These are phyloP conservation scores for Drosophila nebulosa DNA, from an alignment of 1,140 invertebrate species.

Conservation along the genomic window DNA sequence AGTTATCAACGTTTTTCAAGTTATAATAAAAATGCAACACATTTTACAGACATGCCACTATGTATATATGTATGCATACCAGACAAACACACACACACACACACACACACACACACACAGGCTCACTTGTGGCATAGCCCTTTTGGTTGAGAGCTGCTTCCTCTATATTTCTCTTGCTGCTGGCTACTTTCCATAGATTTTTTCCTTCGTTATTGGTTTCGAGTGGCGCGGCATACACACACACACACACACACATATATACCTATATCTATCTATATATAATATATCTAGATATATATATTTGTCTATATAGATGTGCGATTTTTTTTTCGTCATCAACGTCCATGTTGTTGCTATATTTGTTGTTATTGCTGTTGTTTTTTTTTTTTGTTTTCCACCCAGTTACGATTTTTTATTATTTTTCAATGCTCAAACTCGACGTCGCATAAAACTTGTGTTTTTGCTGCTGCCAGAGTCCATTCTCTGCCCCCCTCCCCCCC, in stretches of 20 bases:
- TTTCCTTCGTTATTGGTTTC: constrained; percentile 78
- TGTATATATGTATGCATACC: constrained; percentile 13
- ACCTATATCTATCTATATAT: constrained; percentile 1
- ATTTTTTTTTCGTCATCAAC: constrained; percentile 6
- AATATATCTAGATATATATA: background rate
- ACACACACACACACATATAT: background rate
- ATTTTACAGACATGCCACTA: constrained; percentile 66
- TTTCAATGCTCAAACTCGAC: constrained; percentile 76
- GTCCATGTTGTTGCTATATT: constrained; percentile 9
- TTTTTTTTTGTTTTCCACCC: constrained; percentile 20
- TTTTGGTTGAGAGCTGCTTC: constrained; percentile 25
- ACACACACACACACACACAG: constrained; percentile 21
- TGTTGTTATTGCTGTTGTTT: constrained; percentile 41
- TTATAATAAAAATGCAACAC: constrained; percentile 80
- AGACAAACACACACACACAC: constrained; percentile 3
- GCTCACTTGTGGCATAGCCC: constrained; percentile 39
- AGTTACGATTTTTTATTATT: constrained; percentile 66
- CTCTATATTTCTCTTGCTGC: constrained; percentile 11
- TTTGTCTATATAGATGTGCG: background rate
- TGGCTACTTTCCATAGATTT: constrained; percentile 78
- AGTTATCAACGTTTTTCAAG: constrained; percentile 80
- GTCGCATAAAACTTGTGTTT: constrained; percentile 78
- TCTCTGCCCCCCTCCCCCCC: constrained; percentile 7
- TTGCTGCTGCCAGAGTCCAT: constrained; percentile 36
- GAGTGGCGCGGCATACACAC: constrained; percentile 58